These are phyloP conservation scores for Heliopora coerulea DNA, from an alignment of 92 coral and sea anemone species.

Conservation along the genomic window DNA sequence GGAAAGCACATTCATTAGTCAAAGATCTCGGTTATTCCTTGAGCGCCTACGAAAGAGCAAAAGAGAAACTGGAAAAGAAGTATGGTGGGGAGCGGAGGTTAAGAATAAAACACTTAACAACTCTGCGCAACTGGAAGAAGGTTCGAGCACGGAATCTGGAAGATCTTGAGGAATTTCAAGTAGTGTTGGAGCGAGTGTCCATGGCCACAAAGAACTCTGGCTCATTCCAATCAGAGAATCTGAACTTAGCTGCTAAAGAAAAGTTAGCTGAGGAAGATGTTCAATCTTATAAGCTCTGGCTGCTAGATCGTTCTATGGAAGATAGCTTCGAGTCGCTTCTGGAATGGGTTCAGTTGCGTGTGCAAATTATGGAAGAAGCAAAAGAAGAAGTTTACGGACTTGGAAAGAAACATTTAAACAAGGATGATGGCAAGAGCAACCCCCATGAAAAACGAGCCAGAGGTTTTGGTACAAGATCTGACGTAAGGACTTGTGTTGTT, in stretches of 20 bases:
- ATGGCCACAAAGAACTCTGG: not conserved
- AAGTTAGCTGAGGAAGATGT: slow-evolving; percentile 52
- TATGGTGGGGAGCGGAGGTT: slow-evolving; percentile 10
- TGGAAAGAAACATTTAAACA: not conserved
- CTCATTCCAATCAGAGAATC: slow-evolving; percentile 5
- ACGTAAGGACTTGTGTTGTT: not conserved
- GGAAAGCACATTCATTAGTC: slow-evolving; percentile 51
- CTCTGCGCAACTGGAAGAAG: not conserved
- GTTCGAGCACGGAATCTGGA: not conserved
- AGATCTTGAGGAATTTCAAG: slow-evolving; percentile 2
- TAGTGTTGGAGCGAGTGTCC: not conserved
- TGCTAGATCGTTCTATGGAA: slow-evolving; percentile 37
- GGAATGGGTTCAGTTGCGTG: slow-evolving; percentile 17
- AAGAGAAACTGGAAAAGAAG: slow-evolving; percentile 40
- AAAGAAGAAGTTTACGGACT: slow-evolving; percentile 11
- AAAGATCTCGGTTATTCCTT: slow-evolving; percentile 47
- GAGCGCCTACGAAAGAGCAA: slow-evolving; percentile 53
- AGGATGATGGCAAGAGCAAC: not conserved
- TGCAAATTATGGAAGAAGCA: slow-evolving; percentile 45
- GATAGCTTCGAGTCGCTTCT: slow-evolving; percentile 33
- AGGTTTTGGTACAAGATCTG: slow-evolving; percentile 1
- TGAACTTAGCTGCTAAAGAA: slow-evolving; percentile 49
- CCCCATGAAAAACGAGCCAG: not conserved
- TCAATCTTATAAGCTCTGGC: slow-evolving; percentile 53
- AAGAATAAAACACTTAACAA: slow-evolving; percentile 2